phyloP scores from a whole-genome alignment of 1,140 invertebrate genomes.

The Schmidtea mediterranea region DNA sequence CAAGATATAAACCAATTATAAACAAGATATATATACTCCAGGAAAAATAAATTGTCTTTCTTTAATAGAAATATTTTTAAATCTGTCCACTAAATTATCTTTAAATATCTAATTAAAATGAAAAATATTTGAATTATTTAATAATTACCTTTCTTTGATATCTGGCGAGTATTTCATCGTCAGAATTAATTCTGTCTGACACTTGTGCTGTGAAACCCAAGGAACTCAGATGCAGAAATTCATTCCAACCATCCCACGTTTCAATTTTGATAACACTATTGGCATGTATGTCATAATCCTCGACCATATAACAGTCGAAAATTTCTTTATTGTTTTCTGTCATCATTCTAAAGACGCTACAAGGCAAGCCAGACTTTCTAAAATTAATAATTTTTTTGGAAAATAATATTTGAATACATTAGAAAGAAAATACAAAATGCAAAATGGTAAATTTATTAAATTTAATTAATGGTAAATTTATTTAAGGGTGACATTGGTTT shows the following conservation, averaged over 20 bases:
- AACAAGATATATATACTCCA: no score
- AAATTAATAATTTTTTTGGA: conserved; percentile 7
- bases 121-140: neutral
- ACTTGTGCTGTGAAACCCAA: conserved; percentile 19
- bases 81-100: no score
- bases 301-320: conserved; percentile 17
- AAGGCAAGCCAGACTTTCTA: conserved; percentile 19
- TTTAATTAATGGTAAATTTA: no score
- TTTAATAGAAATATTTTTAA: no score
- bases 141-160: conserved; percentile 18
- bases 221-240: conserved; percentile 18
- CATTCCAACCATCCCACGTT: conserved; percentile 26
- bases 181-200: conserved; percentile 13
- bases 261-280: conserved; percentile 18
- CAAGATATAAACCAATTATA: no score
- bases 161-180: conserved; percentile 16
- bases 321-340: conserved; percentile 15
- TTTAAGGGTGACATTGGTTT: no score
- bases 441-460: no score
- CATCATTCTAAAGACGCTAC: conserved; percentile 19
- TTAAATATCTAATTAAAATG: no score
- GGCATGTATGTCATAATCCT: conserved; percentile 16
- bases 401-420: no score
- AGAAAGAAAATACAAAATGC: no score
- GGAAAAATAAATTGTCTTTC: no score